Base-by-base conservation (phyloP, 2,113 vertebrate genomes). In the Boulengeromyrus knoepffleri region DNA sequence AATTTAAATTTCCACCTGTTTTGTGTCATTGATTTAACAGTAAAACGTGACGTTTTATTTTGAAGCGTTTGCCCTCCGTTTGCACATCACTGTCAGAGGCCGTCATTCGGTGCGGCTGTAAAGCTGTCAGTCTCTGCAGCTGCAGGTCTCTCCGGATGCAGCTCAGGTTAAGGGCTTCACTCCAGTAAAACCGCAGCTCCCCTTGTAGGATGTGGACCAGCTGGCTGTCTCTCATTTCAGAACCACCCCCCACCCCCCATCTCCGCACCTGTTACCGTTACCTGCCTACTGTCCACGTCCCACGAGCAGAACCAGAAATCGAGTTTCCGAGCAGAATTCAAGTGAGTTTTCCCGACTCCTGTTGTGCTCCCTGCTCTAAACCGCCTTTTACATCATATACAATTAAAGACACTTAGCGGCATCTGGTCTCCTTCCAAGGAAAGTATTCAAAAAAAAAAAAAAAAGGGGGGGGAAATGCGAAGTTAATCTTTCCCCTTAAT, bases 1-100 rank as follows among this genome's bases (percentile, higher is more conserved):
- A 93, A 89, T 50, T 91, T 4, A 39, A 52, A 89, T 90, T 93
- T 21, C 83, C 13, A 58, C 31, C 36, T 19, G 24, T 70, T 89
- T 89, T 90, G 90, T 92, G 90, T 91, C 56, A 39, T 86, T 58
- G 88, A 31, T 89, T 45, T 58, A 27, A 50, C 52, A 85, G 39
- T 13, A 19, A 21, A 87, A 27, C 0, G 7, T 47, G 49, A 87
- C 50, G 7, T 87, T 31, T 52, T 49, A 52, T n/a, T 50, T 87
- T 87, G 46, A n/a, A 46, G 15, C 2, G 1, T 21, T 24, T 45
- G 21, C 39, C 83, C 42, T 46, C 45, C 39, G 24, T 21, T 12
- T 46, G 83, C 39, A 24, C 45, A 21, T 46, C 5, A 9, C 83
- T 46, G 83, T 45, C 42, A 46, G 42, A 21, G 5, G 77, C 39